Evolutionary conservation across 2,888 invertebrate species (phyloP), one percentile per base, ranked within the genome.

Genomic region (Oligia strigilis): DNA sequence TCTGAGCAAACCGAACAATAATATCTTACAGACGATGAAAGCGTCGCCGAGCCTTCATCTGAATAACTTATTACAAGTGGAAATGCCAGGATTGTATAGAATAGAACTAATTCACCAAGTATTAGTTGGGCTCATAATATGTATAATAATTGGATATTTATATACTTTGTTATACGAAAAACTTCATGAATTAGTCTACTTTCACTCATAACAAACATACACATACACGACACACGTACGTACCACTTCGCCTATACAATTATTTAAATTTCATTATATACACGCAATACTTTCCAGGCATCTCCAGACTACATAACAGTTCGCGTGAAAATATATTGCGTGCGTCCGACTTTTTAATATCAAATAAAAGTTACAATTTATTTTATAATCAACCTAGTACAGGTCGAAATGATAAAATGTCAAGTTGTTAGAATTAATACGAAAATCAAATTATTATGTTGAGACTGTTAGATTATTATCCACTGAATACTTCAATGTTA

Each of bases 391-490:
- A 84, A 84, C 84, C 78, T 77, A 84, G 72, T 60, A 58, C 77
- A 66, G 65, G n/a, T 69, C 65, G 5, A 78, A 80, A 80, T 52
- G 13, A 72, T 70, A 78, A 77, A 81, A 66, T 46, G 78, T 80
- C 67, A 72, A 71, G 49, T 81, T 78, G 80, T 75, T 66, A 65
- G 36, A 70, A 77, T 77, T 85, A 79, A 46, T 77, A 72, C 72
- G 13, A 78, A 83, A 69, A 74, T 71, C 72, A 77, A 77, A 80
- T 89, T 84, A 82, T 88, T 82, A 87, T 76, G 82, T 82, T 77
- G 67, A 77, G 52, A 78, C 67, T 80, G 77, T 82, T 84, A 87
- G 64, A 83, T 74, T 78, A 80, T 86, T 88, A 88, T 70, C 29
- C 60, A 83, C 17, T 67, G 66, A 78, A 69, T 80, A 86, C n/a